These are phyloP conservation scores for Teleogryllus occipitalis DNA, from an alignment of 1,140 invertebrate genomes.

Conservation along the genomic window DNA sequence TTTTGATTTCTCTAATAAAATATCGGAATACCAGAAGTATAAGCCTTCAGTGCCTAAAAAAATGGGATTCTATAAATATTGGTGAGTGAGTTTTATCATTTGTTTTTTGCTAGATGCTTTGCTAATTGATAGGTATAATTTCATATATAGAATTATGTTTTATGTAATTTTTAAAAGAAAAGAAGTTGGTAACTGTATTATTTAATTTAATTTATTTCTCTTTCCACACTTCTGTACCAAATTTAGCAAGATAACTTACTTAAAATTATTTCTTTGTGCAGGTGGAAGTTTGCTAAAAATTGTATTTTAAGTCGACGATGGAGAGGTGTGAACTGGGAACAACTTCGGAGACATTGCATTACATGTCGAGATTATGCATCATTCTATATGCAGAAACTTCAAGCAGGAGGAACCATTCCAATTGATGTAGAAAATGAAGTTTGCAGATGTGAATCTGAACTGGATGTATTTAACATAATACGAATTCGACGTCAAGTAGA, in stretches of 20 bases:
- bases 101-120: background rate
- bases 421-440: conserved; percentile 38
- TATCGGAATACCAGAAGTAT: conserved; percentile 74
- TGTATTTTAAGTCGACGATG: conserved; percentile 65
- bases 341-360: conserved; percentile 73
- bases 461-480: conserved; percentile 91
- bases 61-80: conserved; percentile 68
- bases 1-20: conserved; percentile 73
- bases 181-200: no score
- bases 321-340: conserved; percentile 83
- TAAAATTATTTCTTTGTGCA: conserved; percentile 29
- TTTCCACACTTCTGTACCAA: no score
- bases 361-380: conserved; percentile 65
- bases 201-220: no score
- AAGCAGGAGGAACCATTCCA: conserved; percentile 50
- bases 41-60: conserved; percentile 63
- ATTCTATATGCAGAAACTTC: conserved; percentile 68
- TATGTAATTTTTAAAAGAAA: no score
- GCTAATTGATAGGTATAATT: no score
- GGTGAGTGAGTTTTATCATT: conserved; percentile 45
- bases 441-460: conserved; percentile 61
- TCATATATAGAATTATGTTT: no score
- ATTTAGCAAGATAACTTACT: background rate
- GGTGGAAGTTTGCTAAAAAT: conserved; percentile 87
- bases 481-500: conserved; percentile 85